Evolutionary conservation across 2,888 invertebrate species (phyloP).

Genomic region (Epistrophe grossulariae): DNA sequence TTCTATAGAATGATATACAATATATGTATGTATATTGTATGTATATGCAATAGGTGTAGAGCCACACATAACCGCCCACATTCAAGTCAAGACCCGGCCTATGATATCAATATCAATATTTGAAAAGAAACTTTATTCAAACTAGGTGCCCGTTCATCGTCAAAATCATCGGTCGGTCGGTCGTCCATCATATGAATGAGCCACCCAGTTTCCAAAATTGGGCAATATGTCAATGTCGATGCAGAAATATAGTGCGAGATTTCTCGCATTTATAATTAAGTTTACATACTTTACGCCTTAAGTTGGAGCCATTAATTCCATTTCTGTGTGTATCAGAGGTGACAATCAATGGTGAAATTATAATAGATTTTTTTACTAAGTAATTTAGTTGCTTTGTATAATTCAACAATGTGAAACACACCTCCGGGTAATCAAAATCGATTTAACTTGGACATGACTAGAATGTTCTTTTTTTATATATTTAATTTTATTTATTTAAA

Average conservation of each 20-base stretch:
- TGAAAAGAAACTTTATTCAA: constrained; percentile 12
- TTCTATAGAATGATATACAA: too few species aligned
- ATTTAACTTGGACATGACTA: constrained; percentile 53
- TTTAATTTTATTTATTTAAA: not conserved
- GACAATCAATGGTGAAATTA: constrained; percentile 35
- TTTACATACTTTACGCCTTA: constrained; percentile 50
- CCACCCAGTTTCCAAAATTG: constrained; percentile 68
- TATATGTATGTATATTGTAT: not conserved
- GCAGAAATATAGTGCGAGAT: constrained; percentile 52
- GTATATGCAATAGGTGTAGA: not conserved
- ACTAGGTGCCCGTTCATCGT: constrained; percentile 12
- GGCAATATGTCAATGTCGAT: constrained; percentile 60
- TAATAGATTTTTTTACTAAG: constrained; percentile 21
- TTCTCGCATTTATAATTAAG: constrained; percentile 65
- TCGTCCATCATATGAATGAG: constrained; percentile 38
- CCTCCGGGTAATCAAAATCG: constrained; percentile 50
- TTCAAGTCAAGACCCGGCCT: not conserved
- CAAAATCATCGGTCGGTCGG: constrained; percentile 37
- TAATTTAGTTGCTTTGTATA: constrained; percentile 34
- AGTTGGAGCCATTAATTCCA: constrained; percentile 53
- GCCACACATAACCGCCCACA: constrained; percentile 1
- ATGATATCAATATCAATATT: constrained; percentile 18
- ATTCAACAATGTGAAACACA: constrained; percentile 62
- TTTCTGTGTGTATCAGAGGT: constrained; percentile 21
- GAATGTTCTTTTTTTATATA: constrained; percentile 2